Evolutionary conservation across 2,888 invertebrate species (phyloP).

Genomic region (Capitulum mitella): DNA sequence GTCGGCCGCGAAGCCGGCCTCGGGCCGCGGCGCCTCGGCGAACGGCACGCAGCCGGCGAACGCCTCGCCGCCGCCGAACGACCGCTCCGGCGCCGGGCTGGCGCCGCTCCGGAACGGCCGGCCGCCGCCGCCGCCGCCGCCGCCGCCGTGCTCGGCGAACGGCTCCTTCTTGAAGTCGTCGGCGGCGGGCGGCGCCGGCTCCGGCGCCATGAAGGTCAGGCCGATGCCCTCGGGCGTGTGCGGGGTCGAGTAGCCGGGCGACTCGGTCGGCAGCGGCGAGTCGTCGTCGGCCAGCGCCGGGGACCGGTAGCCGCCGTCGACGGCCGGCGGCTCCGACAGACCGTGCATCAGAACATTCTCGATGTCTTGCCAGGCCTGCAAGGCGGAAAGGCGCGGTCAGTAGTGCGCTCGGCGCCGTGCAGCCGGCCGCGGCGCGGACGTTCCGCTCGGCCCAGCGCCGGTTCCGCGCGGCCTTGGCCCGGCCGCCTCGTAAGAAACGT

Average conservation of each 20-base stretch:
- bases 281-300: neutral
- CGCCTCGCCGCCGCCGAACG: conserved; percentile 38
- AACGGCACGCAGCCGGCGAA: neutral
- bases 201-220: neutral
- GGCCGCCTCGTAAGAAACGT: neutral
- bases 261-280: neutral
- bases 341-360: conserved; percentile 3
- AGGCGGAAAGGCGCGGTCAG: neutral
- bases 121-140: conserved; percentile 41
- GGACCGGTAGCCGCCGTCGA: neutral
- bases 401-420: neutral
- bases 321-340: neutral
- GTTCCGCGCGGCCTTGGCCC: neutral
- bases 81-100: conserved; percentile 45
- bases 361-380: conserved; percentile 16
- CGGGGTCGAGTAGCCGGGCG: neutral
- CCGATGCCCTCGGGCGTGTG: neutral
- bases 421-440: no score
- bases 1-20: neutral
- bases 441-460: neutral
- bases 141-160: neutral
- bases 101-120: conserved; percentile 43
- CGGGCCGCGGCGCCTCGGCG: neutral
- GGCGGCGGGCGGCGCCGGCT: neutral
- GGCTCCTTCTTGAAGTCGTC: neutral